Evolutionary conservation across 2,888 invertebrate species (phyloP).

Genomic region (Hydrotaea cyrtoneurina): DNA sequence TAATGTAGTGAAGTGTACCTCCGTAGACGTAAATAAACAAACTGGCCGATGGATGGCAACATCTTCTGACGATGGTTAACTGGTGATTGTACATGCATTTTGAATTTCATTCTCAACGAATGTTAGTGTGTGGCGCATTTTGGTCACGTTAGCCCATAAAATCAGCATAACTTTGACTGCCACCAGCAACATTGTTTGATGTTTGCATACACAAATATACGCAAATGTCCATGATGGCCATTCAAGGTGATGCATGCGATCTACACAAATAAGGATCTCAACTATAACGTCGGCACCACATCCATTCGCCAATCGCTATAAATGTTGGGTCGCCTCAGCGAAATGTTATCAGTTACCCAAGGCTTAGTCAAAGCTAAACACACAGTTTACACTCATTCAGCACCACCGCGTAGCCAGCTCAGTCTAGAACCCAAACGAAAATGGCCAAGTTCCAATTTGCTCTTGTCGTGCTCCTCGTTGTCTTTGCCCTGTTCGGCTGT

Average conservation of each 20-base stretch:
- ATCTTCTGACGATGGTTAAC: too few species aligned
- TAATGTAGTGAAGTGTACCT: too few species aligned
- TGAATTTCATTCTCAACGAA: slow-evolving; percentile 47
- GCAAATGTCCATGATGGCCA: slow-evolving; percentile 55
- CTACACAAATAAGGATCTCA: slow-evolving; percentile 62
- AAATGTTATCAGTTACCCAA: slow-evolving; percentile 58
- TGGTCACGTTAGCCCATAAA: slow-evolving; percentile 68
- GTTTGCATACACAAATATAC: slow-evolving; percentile 38
- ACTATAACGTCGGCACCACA: slow-evolving; percentile 24
- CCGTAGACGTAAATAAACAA: too few species aligned
- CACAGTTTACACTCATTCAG: background rate
- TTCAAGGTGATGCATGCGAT: slow-evolving; percentile 53
- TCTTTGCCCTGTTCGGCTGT: slow-evolving; percentile 48
- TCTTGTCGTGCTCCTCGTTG: slow-evolving; percentile 68
- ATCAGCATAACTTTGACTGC: slow-evolving; percentile 68
- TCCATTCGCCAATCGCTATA: slow-evolving; percentile 43
- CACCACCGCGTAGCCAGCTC: slow-evolving; percentile 18
- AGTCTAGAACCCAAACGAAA: slow-evolving; percentile 33
- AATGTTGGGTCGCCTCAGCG: slow-evolving; percentile 40
- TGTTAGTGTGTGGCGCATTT: slow-evolving; percentile 54
- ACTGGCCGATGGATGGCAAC: too few species aligned
- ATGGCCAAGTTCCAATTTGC: slow-evolving; percentile 75
- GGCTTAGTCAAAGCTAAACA: slow-evolving; percentile 59
- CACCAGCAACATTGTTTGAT: slow-evolving; percentile 45
- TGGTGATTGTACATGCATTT: slow-evolving; percentile 13